phyloP scores from a whole-genome alignment of 2,888 invertebrate genomes.

The Heliconius aoede region DNA sequence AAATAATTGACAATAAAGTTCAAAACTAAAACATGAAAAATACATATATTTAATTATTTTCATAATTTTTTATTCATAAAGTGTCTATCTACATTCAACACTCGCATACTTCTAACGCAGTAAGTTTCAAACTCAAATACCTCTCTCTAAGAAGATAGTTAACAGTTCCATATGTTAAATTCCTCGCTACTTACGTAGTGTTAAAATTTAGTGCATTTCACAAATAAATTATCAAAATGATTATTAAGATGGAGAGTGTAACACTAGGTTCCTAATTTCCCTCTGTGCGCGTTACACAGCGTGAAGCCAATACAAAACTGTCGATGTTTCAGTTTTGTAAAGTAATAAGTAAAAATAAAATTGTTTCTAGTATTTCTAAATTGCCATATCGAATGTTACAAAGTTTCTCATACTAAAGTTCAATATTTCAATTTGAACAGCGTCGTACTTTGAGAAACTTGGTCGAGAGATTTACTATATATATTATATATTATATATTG shows the following conservation, averaged over 20 bases:
- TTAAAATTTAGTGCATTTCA: neutral
- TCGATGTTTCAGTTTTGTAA: no score
- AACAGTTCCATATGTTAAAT: conserved; percentile 5
- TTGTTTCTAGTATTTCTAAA: conserved; percentile 12
- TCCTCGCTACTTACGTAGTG: conserved; percentile 3
- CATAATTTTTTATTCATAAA: no score
- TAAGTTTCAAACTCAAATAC: conserved; percentile 23
- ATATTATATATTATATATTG: no score
- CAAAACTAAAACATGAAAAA: neutral
- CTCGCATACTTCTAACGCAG: neutral
- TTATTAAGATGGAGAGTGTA: no score
- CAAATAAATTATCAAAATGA: neutral
- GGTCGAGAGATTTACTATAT: neutral
- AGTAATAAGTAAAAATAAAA: neutral
- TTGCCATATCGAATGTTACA: conserved; percentile 2
- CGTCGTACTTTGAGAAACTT: conserved; percentile 2
- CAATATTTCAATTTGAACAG: conserved; percentile 12
- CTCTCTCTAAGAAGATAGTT: neutral
- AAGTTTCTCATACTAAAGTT: conserved; percentile 7
- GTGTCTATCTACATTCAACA: conserved; percentile 13
- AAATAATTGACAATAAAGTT: neutral
- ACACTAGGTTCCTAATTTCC: no score
- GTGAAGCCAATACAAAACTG: no score
- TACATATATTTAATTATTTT: neutral
- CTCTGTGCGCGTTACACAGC: no score